Conservation (phyloP, 2,888 invertebrate species). For the Tolmerus cingulatus region DNA sequence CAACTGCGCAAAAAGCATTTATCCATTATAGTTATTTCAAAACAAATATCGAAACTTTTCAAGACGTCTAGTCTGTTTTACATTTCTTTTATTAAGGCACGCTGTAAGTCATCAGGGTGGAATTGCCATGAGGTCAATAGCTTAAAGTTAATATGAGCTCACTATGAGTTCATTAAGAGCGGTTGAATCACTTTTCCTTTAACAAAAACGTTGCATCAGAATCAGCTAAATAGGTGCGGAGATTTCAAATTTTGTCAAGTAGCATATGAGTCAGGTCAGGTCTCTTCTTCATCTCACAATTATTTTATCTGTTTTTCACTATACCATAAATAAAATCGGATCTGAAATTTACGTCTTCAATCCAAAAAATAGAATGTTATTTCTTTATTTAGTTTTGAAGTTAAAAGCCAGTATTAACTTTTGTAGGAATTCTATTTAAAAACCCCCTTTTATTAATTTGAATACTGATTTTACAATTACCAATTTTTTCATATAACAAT, state of each 20-base stretch:
- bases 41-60: neutral
- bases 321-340: neutral
- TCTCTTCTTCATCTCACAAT: neutral
- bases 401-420: too few species aligned
- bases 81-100: too few species aligned
- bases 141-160: neutral
- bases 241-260: neutral
- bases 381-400: neutral
- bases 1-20: too few species aligned
- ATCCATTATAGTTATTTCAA: too few species aligned
- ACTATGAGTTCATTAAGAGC: neutral
- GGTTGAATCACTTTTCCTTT: neutral
- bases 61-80: neutral
- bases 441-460: too few species aligned
- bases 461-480: too few species aligned
- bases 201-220: neutral
- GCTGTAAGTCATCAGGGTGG: neutral
- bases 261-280: neutral
- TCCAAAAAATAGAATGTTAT: neutral
- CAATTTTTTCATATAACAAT: neutral
- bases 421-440: too few species aligned
- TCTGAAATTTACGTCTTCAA: neutral
- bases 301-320: neutral
- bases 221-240: neutral
- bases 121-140: neutral